Evolutionary conservation across 1,140 invertebrate species (phyloP).

Genomic region (Chelonus insularis): DNA sequence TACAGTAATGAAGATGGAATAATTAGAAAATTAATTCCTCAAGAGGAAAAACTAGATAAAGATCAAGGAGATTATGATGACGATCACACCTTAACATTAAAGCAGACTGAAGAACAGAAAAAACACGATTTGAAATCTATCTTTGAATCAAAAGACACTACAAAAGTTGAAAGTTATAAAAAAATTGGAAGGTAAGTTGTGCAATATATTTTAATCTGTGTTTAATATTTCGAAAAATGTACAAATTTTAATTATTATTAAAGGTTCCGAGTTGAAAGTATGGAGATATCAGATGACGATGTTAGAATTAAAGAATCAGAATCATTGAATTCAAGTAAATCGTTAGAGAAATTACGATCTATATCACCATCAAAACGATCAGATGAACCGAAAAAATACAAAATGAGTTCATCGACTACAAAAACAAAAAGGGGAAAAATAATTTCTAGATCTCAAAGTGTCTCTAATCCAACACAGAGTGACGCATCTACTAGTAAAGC

Average conservation of each 20-base stretch:
- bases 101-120: slow-evolving; percentile 52
- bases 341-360: slow-evolving; percentile 39
- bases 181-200: slow-evolving; percentile 53
- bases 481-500: slow-evolving; percentile 20
- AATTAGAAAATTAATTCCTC: slow-evolving; percentile 42
- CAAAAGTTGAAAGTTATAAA: slow-evolving; percentile 46
- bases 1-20: slow-evolving; percentile 58
- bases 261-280: slow-evolving; percentile 56
- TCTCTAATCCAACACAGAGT: slow-evolving; percentile 46
- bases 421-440: slow-evolving; percentile 17
- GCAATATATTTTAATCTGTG: slow-evolving; percentile 9
- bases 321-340: slow-evolving; percentile 29
- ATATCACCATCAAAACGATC: neutral
- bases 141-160: slow-evolving; percentile 50
- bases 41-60: slow-evolving; percentile 12
- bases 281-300: slow-evolving; percentile 53
- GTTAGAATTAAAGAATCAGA: slow-evolving; percentile 51
- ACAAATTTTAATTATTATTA: slow-evolving; percentile 17
- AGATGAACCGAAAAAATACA: slow-evolving; percentile 14
- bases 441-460: slow-evolving; percentile 51
- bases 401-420: neutral
- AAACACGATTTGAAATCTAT: slow-evolving; percentile 54
- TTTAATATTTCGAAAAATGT: neutral
- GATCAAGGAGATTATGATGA: slow-evolving; percentile 51
- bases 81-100: slow-evolving; percentile 54